Conservation (phyloP, 2,888 invertebrate genomes). For the Chaetogeoica ovagalla region DNA sequence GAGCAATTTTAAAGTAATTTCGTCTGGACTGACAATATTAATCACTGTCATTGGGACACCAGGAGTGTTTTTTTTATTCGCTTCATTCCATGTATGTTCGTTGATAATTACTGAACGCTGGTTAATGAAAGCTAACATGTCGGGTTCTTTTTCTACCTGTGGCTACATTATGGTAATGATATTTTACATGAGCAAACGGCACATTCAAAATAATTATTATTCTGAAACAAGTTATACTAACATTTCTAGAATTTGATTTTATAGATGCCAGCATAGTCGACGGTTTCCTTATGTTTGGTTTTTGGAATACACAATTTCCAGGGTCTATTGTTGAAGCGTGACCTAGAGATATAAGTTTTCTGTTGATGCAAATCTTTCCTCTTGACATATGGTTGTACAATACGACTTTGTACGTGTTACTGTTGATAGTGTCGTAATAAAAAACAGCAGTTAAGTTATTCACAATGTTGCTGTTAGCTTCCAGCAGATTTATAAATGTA, state of each 20-base stretch:
- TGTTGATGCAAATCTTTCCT: conserved; percentile 20
- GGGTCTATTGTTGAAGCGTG: not conserved
- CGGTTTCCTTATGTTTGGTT: conserved; percentile 3
- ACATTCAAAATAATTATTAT: too few relatives aligned
- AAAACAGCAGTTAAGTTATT: not conserved
- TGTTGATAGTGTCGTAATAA: not conserved
- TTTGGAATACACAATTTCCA: not conserved
- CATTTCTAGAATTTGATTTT: not conserved
- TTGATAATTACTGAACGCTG: conserved; percentile 1
- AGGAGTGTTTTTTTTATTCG: not conserved
- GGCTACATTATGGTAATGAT: not conserved
- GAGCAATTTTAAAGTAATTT: conserved; percentile 21
- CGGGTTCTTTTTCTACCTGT: not conserved
- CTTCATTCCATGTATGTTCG: not conserved
- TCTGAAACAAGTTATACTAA: not conserved
- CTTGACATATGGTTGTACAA: conserved; percentile 28
- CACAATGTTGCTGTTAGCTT: not conserved
- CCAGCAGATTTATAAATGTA: not conserved
- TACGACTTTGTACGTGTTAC: conserved; percentile 1
- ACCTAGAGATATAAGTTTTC: conserved; percentile 18
- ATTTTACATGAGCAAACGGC: not conserved
- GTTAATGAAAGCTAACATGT: not conserved
- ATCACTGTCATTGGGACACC: conserved; percentile 6
- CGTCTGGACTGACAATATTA: conserved; percentile 32
- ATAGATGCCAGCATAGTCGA: not conserved